phyloP scores from a whole-genome alignment of 2,888 invertebrate genomes.

The Eucriotettix oculatus region DNA sequence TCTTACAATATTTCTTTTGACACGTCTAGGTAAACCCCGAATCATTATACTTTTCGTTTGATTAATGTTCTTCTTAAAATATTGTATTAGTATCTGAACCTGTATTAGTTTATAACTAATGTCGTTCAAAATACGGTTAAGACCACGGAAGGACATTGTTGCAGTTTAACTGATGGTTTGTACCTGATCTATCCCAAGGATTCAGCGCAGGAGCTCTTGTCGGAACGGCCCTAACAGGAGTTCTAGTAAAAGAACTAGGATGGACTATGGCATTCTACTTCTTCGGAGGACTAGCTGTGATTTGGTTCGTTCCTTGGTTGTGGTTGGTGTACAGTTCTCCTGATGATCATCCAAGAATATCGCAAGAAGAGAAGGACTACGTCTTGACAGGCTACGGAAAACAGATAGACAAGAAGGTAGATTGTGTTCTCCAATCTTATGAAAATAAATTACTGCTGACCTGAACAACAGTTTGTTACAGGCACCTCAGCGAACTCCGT shows the following conservation, averaged over 20 bases:
- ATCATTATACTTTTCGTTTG: too few relatives aligned
- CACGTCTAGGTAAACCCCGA: too few relatives aligned
- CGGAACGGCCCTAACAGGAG: constrained; percentile 3
- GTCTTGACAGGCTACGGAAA: background rate
- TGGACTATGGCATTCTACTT: constrained; percentile 6
- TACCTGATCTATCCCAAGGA: too few relatives aligned
- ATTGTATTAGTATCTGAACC: too few relatives aligned
- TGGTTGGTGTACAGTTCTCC: constrained; percentile 30
- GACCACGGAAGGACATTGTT: too few relatives aligned
- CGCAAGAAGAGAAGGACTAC: constrained; percentile 20
- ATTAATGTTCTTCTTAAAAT: too few relatives aligned
- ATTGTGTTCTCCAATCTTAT: too few relatives aligned
- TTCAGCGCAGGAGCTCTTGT: constrained; percentile 4
- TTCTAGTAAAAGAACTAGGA: background rate
- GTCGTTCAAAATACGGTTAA: too few relatives aligned
- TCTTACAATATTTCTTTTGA: too few relatives aligned
- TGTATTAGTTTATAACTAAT: too few relatives aligned
- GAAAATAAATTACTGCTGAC: too few relatives aligned
- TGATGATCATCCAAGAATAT: constrained; percentile 29
- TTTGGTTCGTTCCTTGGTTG: constrained; percentile 30
- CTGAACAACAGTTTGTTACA: background rate
- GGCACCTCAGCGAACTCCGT: background rate
- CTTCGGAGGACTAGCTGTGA: constrained; percentile 19
- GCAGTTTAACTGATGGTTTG: too few relatives aligned
- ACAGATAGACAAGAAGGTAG: background rate